phyloP scores from a whole-genome alignment of 2,113 vertebrate genomes.

The Genyomyrus donnyi region DNA sequence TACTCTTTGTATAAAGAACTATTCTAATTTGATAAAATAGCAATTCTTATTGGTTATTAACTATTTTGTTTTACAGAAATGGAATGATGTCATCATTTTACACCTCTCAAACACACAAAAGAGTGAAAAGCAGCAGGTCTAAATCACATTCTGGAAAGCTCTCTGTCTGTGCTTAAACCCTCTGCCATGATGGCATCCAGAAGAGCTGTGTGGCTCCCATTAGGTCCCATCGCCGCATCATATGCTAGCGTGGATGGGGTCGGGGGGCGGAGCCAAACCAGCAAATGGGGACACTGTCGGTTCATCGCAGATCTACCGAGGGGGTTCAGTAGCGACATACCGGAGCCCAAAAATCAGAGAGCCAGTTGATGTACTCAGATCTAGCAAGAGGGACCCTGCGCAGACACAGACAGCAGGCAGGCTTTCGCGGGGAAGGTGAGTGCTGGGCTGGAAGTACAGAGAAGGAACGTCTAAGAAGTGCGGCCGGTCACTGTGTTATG shows the following conservation, averaged over 20 bases:
- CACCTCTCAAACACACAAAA: neutral
- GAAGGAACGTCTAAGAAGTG: neutral
- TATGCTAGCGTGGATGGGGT: neutral
- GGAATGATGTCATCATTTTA: neutral
- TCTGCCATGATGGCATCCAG: neutral
- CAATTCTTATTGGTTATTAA: neutral
- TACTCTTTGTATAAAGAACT: neutral
- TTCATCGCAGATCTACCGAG: neutral
- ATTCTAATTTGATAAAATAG: neutral
- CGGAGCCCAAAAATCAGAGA: neutral
- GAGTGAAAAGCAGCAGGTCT: neutral
- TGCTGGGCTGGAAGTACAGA: neutral
- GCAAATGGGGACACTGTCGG: conserved; percentile 25
- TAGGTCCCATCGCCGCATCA: neutral
- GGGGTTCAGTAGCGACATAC: neutral
- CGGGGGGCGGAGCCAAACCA: conserved; percentile 43
- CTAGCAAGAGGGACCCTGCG: neutral
- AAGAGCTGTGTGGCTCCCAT: neutral
- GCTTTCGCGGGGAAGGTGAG: neutral
- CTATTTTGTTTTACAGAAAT: neutral
- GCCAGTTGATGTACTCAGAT: neutral
- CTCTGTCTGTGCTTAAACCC: neutral
- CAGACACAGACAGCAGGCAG: neutral
- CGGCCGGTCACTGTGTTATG: neutral
- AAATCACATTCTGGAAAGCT: neutral